Evolutionary conservation across 2,113 vertebrate genomes (phyloP), one percentile per base, ranked within the genome.

Genomic region (Ciconia maguari): DNA sequence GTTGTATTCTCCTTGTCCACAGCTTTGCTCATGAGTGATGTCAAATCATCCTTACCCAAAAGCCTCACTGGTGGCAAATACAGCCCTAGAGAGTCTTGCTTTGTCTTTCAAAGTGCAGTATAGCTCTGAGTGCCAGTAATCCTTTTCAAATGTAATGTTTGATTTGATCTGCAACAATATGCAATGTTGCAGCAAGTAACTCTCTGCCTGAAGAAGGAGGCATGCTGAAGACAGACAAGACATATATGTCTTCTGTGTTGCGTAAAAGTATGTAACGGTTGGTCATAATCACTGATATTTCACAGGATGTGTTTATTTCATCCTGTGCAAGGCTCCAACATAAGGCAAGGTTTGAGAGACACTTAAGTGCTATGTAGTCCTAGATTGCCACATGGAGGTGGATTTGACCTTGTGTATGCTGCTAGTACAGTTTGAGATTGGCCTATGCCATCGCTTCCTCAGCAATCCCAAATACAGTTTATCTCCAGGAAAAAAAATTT

Each of bases 211-310:
- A 80, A 86, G 48, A 86, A 58, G 24, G 36, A 24, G 49, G 25
- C 46, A 62, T 15, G 29, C 26, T 41, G 25, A 44, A 87, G 30
- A 42, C 10, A 70, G 34, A 11, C 6, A 25, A 58, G n/a, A 38
- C 1, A 0, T 57, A 6, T 1, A 1, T 6, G 6, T 36, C 42
- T 34, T 36, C 41, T 62, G 0, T 27, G 38, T 71, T 68, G 36
- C 15, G 3, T 57, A 38, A 25, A 58, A 34, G 19, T 44, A 16
- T 48, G 57, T 24, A 51, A 36, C 42, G 7, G 34, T 46, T 58
- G 38, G 11, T 70, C 57, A 52, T 14, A 62, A 62, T 44, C 46
- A 25, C 36, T 70, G 46, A 13, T 29, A 80, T 61, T 76, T 83
- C 68, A 41, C 13, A 30, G 32, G 18, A 13, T 48, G 21, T 36